Evolutionary conservation across 2,113 vertebrate species (phyloP).

Genomic region (Hyperopisus bebe): DNA sequence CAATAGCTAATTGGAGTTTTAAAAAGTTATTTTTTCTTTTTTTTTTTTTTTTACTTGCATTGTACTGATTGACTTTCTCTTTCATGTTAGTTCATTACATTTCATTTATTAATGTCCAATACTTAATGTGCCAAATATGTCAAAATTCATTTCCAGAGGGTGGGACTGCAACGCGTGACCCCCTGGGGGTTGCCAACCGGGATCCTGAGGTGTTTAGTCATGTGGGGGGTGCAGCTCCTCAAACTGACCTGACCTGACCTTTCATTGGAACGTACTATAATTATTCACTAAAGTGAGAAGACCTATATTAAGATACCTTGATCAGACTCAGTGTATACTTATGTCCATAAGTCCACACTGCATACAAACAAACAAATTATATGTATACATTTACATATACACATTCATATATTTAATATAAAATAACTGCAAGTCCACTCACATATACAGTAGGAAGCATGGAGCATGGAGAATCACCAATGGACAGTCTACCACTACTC

Average conservation of each 20-base stretch:
- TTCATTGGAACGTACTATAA: background rate
- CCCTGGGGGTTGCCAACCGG: no score
- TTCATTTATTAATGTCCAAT: constrained; percentile 80
- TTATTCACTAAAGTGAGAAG: background rate
- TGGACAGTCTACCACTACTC: background rate
- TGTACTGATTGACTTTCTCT: constrained; percentile 67
- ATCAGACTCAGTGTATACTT: background rate
- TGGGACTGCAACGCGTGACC: no score
- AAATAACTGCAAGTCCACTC: background rate
- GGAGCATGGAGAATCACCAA: background rate
- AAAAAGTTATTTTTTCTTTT: constrained; percentile 56
- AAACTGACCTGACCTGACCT: no score
- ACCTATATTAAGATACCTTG: background rate
- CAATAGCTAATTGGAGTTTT: constrained; percentile 65
- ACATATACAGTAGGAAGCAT: background rate
- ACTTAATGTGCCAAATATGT: constrained; percentile 79
- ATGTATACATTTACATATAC: background rate
- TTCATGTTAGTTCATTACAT: constrained; percentile 76
- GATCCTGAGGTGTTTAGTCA: no score
- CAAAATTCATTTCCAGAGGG: constrained; percentile 50
- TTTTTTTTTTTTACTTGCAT: constrained; percentile 65
- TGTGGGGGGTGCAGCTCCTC: no score
- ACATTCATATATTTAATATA: background rate
- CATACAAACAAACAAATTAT: background rate
- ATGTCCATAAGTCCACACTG: background rate